Conservation (phyloP, 2,888 invertebrate species). For the Mythimna ferrago region DNA sequence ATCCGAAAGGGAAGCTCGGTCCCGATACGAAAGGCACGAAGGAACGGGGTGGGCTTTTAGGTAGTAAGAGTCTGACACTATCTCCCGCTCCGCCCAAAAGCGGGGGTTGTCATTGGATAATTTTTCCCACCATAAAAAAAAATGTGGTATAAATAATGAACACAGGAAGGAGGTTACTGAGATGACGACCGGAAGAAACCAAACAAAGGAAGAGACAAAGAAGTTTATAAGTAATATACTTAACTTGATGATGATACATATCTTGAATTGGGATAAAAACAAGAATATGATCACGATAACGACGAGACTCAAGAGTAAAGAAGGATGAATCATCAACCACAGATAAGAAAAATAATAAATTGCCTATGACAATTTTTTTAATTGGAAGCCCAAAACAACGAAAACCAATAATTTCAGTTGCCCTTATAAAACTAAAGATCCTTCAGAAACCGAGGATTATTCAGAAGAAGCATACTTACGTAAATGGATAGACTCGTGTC, state of each 20-base stretch:
- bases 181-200: neutral
- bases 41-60: no score
- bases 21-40: no score
- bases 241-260: no score
- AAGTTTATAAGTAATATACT: no score
- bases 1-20: no score
- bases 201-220: no score
- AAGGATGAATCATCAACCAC: neutral
- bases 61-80: no score
- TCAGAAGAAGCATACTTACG: neutral
- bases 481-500: conserved; percentile 3
- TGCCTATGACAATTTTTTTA: neutral
- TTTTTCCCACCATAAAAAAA: no score
- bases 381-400: neutral
- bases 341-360: neutral
- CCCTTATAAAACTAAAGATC: neutral
- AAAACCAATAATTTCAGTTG: neutral
- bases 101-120: no score
- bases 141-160: neutral
- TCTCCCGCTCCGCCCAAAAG: no score
- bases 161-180: neutral
- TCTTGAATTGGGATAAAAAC: no score
- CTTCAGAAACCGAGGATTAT: neutral
- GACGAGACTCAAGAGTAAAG: neutral
- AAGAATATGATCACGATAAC: neutral